Conservation (phyloP, 1,140 invertebrate genomes). For the Paralvinella palmiformis region DNA sequence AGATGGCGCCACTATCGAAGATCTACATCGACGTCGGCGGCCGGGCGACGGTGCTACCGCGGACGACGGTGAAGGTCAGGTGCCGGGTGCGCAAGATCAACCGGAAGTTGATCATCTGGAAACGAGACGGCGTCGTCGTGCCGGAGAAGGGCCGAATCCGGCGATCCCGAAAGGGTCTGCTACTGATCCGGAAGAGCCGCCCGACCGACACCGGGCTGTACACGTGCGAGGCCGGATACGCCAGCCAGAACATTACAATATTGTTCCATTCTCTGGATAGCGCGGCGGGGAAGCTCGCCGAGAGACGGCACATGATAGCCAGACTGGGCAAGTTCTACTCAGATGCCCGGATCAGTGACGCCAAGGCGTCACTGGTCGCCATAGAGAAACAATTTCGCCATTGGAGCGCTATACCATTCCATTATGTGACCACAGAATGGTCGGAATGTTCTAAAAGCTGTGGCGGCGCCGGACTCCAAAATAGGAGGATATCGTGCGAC, state of each 20-base stretch:
- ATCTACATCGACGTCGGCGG: background rate
- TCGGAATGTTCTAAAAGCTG: slow-evolving; percentile 35
- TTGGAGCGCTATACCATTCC: background rate
- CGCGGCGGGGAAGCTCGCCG: background rate
- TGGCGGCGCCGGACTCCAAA: slow-evolving; percentile 28
- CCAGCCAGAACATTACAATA: background rate
- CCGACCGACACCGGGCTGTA: background rate
- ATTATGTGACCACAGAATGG: slow-evolving; percentile 24
- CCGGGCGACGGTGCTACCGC: background rate
- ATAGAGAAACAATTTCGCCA: no score
- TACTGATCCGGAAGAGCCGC: background rate
- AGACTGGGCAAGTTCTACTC: background rate
- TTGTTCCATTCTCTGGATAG: background rate
- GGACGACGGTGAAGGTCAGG: background rate
- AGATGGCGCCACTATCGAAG: background rate
- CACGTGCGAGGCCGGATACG: background rate
- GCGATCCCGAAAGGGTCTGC: background rate
- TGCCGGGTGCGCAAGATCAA: background rate
- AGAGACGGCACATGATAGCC: background rate
- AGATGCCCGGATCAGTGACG: no score
- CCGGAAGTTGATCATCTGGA: background rate
- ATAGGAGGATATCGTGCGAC: slow-evolving; percentile 64
- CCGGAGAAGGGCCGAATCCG: background rate
- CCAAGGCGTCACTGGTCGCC: no score
- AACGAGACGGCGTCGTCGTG: background rate